These are phyloP conservation scores for Tupaia tana DNA, from an alignment of 2,113 vertebrate genomes.

Conservation along the genomic window DNA sequence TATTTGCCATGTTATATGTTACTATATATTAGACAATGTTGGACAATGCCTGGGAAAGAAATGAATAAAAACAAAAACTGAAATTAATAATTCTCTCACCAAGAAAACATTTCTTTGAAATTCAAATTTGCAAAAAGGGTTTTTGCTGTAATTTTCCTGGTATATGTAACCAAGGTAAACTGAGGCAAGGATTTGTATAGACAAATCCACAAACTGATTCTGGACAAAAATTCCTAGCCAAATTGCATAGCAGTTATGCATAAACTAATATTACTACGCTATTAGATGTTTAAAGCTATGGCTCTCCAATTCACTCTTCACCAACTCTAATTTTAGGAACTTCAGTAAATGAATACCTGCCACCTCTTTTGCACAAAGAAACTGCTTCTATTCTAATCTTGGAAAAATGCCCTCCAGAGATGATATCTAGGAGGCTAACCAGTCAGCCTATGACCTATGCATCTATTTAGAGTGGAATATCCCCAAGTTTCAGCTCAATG, in stretches of 20 bases:
- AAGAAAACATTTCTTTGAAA: constrained; percentile 70
- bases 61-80: constrained; percentile 76
- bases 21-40: constrained; percentile 65
- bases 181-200: neutral
- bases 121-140: constrained; percentile 55
- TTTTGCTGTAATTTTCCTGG: neutral
- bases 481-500: neutral
- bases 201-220: constrained; percentile 20
- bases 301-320: neutral
- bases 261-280: neutral
- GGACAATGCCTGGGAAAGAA: constrained; percentile 78
- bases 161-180: neutral
- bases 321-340: neutral
- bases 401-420: neutral
- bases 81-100: constrained; percentile 78
- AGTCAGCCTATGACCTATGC: neutral
- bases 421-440: neutral
- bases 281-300: neutral
- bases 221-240: neutral
- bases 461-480: neutral
- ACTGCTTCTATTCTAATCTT: neutral
- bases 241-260: neutral
- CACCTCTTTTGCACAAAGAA: neutral
- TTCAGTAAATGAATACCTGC: neutral
- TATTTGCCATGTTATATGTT: constrained; percentile 76